Conservation (phyloP, 2,797 vertebrate species). For the Otolemur crassicaudatus region DNA sequence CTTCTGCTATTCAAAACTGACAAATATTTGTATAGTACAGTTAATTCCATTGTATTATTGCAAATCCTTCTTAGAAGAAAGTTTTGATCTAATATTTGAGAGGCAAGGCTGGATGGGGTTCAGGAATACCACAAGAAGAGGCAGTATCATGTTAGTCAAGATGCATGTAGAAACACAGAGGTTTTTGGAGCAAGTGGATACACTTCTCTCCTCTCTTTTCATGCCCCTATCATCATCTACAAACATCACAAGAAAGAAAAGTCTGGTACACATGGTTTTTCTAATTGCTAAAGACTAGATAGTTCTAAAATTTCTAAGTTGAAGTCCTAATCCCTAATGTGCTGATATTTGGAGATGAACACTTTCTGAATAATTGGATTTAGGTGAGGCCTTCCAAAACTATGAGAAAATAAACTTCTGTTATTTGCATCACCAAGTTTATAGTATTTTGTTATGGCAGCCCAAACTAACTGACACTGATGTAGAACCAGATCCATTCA, state of each 20-base stretch:
- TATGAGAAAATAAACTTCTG: not conserved
- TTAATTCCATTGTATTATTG: not conserved
- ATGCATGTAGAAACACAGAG: not conserved
- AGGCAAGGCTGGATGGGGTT: not conserved
- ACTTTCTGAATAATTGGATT: not conserved
- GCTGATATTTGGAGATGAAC: not conserved
- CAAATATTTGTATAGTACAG: not conserved
- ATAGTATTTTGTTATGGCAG: not conserved
- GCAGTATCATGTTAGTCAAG: not conserved
- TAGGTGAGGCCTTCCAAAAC: not conserved
- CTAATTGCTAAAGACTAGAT: not conserved
- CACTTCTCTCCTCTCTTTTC: not conserved
- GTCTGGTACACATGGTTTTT: not conserved
- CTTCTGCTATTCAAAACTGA: slow-evolving; percentile 27
- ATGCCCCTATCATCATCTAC: not conserved
- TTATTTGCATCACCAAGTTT: not conserved
- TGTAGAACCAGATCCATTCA: not conserved
- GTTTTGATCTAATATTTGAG: not conserved
- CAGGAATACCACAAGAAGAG: not conserved
- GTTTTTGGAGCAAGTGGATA: not conserved
- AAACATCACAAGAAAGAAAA: slow-evolving; percentile 4
- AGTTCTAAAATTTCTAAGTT: not conserved
- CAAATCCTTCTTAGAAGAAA: slow-evolving; percentile 5
- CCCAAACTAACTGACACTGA: not conserved
- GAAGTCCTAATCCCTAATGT: not conserved